These are phyloP conservation scores for Aporrectodea caliginosa DNA, from an alignment of 1,140 invertebrate genomes.

Conservation along the genomic window DNA sequence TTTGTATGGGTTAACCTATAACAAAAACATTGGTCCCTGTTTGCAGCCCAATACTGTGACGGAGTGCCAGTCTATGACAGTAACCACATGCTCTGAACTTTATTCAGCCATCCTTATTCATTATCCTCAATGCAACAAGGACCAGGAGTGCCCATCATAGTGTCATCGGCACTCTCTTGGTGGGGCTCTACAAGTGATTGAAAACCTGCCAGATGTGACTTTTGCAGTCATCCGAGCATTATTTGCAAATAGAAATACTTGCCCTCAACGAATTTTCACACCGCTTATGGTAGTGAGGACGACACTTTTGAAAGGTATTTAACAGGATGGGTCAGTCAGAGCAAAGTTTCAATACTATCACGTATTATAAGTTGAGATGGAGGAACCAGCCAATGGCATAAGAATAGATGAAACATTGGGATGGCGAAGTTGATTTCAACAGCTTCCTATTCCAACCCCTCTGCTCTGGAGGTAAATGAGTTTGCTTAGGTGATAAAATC, in stretches of 20 bases:
- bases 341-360: too few species aligned
- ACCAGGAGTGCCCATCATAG: conserved; percentile 12
- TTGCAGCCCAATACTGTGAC: neutral
- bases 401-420: too few species aligned
- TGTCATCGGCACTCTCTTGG: too few species aligned
- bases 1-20: neutral
- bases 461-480: too few species aligned
- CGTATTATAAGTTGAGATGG: too few species aligned
- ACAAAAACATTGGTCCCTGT: conserved; percentile 35
- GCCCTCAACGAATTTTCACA: conserved; percentile 58
- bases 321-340: conserved; percentile 18
- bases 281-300: conserved; percentile 58
- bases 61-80: neutral
- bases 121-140: neutral
- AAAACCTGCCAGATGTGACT: neutral
- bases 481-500: too few species aligned
- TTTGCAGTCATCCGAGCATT: neutral
- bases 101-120: neutral
- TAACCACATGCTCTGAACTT: neutral
- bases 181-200: too few species aligned
- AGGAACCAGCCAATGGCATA: too few species aligned
- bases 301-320: conserved; percentile 16
- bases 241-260: neutral
- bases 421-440: too few species aligned
- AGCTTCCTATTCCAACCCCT: too few species aligned